phyloP scores from a whole-genome alignment of 2,888 invertebrate species.

The Yponomeuta cagnagella region DNA sequence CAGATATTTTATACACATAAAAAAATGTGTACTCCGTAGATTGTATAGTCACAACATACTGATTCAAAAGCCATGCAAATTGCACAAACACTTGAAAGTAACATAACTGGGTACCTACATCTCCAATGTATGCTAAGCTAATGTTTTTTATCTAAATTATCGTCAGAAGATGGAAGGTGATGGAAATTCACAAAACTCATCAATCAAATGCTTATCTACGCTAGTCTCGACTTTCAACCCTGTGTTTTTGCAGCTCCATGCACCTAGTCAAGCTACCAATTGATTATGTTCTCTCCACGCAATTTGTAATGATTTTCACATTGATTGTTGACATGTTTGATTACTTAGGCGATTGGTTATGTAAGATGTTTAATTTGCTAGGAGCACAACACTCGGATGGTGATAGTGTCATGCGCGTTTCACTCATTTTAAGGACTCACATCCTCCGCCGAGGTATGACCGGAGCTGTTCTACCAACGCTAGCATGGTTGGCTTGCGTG shows the following conservation, averaged over 20 bases:
- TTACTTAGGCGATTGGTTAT: background rate
- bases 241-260: slow-evolving; percentile 9
- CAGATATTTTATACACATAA: background rate
- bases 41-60: background rate
- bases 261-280: background rate
- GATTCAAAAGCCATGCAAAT: slow-evolving; percentile 1
- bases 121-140: background rate
- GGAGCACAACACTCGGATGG: background rate
- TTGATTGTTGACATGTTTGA: background rate
- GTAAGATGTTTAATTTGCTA: background rate
- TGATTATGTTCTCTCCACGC: background rate
- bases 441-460: slow-evolving; percentile 72
- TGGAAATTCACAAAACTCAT: slow-evolving; percentile 13
- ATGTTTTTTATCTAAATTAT: slow-evolving; percentile 10
- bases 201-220: slow-evolving; percentile 12
- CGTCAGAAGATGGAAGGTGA: slow-evolving; percentile 10
- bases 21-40: background rate
- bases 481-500: slow-evolving; percentile 69
- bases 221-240: slow-evolving; percentile 8
- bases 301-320: background rate
- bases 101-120: background rate
- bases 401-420: background rate
- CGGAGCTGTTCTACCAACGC: slow-evolving; percentile 74
- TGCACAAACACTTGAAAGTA: slow-evolving; percentile 6
- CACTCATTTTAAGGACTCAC: slow-evolving; percentile 48